Percentiles rank a stretch among this genome's conserved stretches.
phyloP scores from a whole-genome alignment of 2,888 invertebrate genomes.

The Eristalis tenax region DNA sequence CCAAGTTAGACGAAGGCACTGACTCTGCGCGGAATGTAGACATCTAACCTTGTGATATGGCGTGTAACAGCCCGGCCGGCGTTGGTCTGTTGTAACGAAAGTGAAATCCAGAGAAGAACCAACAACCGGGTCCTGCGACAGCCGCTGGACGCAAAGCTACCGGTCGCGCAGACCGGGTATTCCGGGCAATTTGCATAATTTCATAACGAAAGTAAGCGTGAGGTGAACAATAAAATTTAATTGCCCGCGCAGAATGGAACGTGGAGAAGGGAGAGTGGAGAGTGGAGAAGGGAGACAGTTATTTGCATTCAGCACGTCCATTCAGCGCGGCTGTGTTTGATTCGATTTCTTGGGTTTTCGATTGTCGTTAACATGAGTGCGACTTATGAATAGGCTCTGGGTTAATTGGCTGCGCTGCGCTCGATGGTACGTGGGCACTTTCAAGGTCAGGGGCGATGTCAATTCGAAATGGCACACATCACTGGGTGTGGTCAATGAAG shows the following conservation, averaged over 20 bases:
- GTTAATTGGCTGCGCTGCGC: constrained; percentile 18
- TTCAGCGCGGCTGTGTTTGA: background rate
- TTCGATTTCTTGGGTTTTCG: constrained; percentile 4
- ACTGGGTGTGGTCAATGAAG: background rate
- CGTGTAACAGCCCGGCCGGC: constrained; percentile 6
- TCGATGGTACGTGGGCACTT: background rate
- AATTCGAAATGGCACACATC: background rate
- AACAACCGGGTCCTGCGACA: background rate
- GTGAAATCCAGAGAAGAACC: constrained; percentile 39
- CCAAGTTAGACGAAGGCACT: constrained; percentile 18
- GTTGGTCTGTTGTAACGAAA: constrained; percentile 9
- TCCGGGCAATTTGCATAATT: constrained; percentile 33
- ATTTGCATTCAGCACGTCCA: constrained; percentile 31
- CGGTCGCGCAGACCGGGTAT: no score
- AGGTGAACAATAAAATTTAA: constrained; percentile 15
- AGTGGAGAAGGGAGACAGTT: background rate
- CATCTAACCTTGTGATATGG: constrained; percentile 46
- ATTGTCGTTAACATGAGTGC: background rate
- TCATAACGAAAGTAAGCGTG: constrained; percentile 35
- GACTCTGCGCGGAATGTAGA: constrained; percentile 29
- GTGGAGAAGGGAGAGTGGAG: background rate
- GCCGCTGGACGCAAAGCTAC: background rate
- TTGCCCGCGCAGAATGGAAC: background rate
- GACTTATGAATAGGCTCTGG: constrained; percentile 1
- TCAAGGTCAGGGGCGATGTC: constrained; percentile 38